These are phyloP conservation scores for Australoheros scitulus DNA, from an alignment of 2,113 vertebrate species.

Conservation along the genomic window DNA sequence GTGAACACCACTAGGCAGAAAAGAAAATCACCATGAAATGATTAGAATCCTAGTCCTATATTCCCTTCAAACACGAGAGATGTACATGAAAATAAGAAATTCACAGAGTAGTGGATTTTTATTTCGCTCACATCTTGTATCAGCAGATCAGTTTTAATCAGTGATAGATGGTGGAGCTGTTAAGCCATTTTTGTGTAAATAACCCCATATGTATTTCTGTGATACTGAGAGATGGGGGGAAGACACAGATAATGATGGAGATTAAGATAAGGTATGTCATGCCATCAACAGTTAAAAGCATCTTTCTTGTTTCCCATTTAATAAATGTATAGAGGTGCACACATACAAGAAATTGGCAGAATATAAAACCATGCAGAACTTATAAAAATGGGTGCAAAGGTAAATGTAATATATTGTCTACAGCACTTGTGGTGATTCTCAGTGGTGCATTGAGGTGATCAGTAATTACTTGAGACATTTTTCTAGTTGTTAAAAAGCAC, in stretches of 20 bases:
- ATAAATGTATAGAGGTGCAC: background rate
- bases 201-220: background rate
- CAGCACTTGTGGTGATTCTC: constrained; percentile 18
- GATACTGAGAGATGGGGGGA: background rate
- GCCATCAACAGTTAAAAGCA: background rate
- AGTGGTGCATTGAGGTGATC: constrained; percentile 12
- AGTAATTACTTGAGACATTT: constrained; percentile 45
- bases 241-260: background rate
- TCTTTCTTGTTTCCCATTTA: background rate
- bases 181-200: constrained; percentile 2
- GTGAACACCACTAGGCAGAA: background rate
- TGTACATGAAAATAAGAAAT: constrained; percentile 12
- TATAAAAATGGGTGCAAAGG: constrained; percentile 2
- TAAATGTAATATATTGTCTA: constrained; percentile 14
- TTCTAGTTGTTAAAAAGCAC: constrained; percentile 38
- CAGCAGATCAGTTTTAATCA: constrained; percentile 30
- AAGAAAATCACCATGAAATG: background rate
- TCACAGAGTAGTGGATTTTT: background rate
- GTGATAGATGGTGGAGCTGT: constrained; percentile 1
- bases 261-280: constrained; percentile 8
- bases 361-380: background rate
- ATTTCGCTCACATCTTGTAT: constrained; percentile 18
- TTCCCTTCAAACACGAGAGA: background rate
- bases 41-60: background rate
- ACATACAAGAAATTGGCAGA: background rate